A percentile compares a stretch with the other conserved stretches of the same genome.
phyloP scores from a whole-genome alignment of 2,113 vertebrate species.

The Talpa occidentalis region DNA sequence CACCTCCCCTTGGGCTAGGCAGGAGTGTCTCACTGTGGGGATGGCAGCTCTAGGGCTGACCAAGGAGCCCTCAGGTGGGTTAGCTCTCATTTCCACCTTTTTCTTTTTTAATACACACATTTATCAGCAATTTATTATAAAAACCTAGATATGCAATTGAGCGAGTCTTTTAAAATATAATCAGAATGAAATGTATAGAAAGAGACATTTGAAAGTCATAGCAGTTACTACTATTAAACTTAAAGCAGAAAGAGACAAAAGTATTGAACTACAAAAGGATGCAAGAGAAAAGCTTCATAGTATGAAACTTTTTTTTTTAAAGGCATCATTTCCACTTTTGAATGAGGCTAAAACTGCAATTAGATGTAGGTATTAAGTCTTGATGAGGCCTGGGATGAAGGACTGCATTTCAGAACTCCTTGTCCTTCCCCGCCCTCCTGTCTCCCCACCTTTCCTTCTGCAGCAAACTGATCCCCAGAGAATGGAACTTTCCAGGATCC shows the following conservation, averaged over 20 bases:
- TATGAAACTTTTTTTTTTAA: too few species aligned
- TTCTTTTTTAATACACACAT: conserved; percentile 74
- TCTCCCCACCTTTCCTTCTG: too few species aligned
- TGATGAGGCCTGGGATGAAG: neutral
- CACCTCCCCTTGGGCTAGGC: neutral
- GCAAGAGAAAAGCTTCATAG: too few species aligned
- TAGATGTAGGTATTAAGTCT: neutral
- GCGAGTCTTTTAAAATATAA: conserved; percentile 72
- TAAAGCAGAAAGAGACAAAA: too few species aligned
- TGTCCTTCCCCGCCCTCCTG: too few species aligned
- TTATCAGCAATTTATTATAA: conserved; percentile 82
- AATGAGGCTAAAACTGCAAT: too few species aligned
- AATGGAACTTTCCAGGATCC: too few species aligned
- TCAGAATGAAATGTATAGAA: conserved; percentile 76
- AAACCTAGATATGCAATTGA: conserved; percentile 75
- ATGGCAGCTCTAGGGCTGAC: neutral
- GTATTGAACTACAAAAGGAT: too few species aligned
- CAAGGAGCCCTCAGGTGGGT: neutral
- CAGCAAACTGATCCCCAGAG: too few species aligned
- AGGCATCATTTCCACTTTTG: too few species aligned
- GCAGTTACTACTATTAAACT: conserved; percentile 72
- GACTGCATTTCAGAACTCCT: too few species aligned
- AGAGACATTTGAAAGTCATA: conserved; percentile 74
- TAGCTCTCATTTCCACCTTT: too few species aligned
- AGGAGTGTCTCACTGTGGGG: neutral